Evolutionary conservation across 1,140 invertebrate species (phyloP), one percentile per base, ranked within the genome.

Genomic region (Hylaeus anthracinus): DNA sequence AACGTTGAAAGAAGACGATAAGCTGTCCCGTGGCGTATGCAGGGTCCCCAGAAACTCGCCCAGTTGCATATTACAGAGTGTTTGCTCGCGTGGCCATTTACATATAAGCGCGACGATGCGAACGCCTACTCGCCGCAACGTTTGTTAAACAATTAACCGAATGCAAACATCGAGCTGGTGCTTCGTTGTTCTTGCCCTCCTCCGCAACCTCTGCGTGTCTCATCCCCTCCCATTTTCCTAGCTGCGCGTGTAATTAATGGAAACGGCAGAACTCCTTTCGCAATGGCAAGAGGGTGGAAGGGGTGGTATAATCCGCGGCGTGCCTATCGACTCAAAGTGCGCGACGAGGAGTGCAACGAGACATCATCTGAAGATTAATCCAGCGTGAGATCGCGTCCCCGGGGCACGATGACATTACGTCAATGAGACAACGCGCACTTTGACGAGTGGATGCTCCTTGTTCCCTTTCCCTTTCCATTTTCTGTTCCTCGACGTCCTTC

Each of bases 91-190:
- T n/a, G 74, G 45, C 5, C 74, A 77, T 77, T 77, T 76, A 48
- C 43, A 66, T 48, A 6, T 53, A 26, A 41, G 1, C 15, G 15
- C 6, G 64, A 5, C 43, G 15, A 64, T 5, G 39, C 61, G 1
- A 61, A 1, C 60, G 37, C 8, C n/a, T 6, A n/a, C 56, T 64
- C 39, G 61, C 39, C 39, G 53, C n/a, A 4, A 8, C 39, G 66
- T 78, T 71, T 39, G 56, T 78, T 61, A 58, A 78, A 71, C 70
- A 78, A 78, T 78, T 71, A 71, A 63, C 45, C 66, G 58, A 61
- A 71, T 71, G 75, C 66, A 71, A 78, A 78, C 69, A 77, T 77
- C 65, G 53, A 9, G 10, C 1, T 5, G 8, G 12, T 9, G 37
- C 1, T n/a, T 41, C 48, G 12, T 10, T 43, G 45, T 53, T 58